Conservation (phyloP, 1,140 invertebrate species). For the Ooceraea biroi region DNA sequence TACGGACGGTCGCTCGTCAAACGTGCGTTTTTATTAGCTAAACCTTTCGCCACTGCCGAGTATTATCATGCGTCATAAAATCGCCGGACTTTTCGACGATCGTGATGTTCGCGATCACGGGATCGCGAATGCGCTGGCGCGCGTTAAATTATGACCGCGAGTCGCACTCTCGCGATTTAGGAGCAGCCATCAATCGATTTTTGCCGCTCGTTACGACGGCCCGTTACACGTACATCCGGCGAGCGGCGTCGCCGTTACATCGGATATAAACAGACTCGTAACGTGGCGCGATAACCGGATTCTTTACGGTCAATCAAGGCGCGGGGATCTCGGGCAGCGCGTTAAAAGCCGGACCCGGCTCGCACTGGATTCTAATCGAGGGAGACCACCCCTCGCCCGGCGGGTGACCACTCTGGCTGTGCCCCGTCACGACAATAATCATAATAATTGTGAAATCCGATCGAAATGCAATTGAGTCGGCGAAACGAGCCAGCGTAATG, state of each 20-base stretch:
- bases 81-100: conserved; percentile 50
- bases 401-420: neutral
- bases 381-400: too few species aligned
- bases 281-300: conserved; percentile 27
- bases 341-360: conserved; percentile 12
- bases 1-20: conserved; percentile 64
- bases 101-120: neutral
- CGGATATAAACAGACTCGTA: conserved; percentile 22
- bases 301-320: conserved; percentile 45
- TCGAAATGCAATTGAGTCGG: conserved; percentile 80
- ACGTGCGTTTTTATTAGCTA: conserved; percentile 69
- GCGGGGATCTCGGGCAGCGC: conserved; percentile 10
- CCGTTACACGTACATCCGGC: neutral
- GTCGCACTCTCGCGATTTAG: conserved; percentile 1
- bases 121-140: neutral
- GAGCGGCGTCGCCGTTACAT: conserved; percentile 21
- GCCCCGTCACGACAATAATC: conserved; percentile 74
- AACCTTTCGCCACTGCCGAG: conserved; percentile 66
- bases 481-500: conserved; percentile 82
- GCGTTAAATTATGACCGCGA: conserved; percentile 3
- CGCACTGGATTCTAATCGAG: conserved; percentile 30
- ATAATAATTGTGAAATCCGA: conserved; percentile 84
- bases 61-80: conserved; percentile 68
- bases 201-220: neutral
- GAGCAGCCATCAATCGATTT: neutral